A percentile compares a stretch with the other conserved stretches of the same genome.
Conservation (phyloP, 2,113 vertebrate genomes). For the Trochalopteron elliotii region DNA sequence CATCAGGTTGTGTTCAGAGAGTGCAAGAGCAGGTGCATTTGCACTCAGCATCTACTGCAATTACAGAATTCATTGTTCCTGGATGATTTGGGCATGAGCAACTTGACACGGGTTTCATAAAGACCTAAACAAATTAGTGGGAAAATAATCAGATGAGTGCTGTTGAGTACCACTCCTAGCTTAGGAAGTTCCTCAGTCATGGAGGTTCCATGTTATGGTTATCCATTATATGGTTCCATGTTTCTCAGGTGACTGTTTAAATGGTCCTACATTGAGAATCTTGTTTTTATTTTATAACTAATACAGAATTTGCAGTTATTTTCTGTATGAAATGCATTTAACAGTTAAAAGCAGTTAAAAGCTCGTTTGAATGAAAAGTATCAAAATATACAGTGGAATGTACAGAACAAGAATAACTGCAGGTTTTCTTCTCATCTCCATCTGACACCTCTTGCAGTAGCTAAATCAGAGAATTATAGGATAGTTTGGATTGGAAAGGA, state of each 20-base stretch:
- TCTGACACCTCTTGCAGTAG: neutral
- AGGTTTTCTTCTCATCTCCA: neutral
- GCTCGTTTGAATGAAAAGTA: neutral
- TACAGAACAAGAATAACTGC: neutral
- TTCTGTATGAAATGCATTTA: neutral
- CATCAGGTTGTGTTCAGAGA: neutral
- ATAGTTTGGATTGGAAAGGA: neutral
- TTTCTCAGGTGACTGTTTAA: neutral
- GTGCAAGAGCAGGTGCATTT: neutral
- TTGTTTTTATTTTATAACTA: neutral
- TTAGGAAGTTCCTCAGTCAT: accelerated
- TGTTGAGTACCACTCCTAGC: neutral
- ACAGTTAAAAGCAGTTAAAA: neutral
- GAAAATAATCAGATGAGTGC: neutral
- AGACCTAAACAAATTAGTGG: neutral
- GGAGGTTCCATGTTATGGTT: neutral
- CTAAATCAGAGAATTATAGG: neutral
- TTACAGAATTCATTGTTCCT: neutral
- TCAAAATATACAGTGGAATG: neutral
- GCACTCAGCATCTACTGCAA: neutral
- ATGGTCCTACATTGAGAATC: neutral
- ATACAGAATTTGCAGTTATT: neutral
- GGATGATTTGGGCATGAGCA: neutral
- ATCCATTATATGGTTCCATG: neutral
- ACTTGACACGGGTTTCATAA: neutral